These are phyloP conservation scores for Aromia moschata DNA, from an alignment of 2,888 invertebrate genomes.

Conservation along the genomic window DNA sequence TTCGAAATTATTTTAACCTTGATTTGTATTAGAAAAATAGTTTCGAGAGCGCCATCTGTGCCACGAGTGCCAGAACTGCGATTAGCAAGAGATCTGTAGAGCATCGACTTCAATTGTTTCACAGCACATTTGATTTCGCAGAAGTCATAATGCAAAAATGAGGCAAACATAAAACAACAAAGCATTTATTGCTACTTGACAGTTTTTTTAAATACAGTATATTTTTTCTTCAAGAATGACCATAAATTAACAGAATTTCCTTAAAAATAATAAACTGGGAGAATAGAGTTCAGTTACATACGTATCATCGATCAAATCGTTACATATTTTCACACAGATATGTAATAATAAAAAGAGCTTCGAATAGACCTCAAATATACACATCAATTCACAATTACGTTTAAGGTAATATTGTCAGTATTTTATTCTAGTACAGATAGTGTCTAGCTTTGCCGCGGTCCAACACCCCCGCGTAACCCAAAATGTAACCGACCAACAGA, in stretches of 20 bases:
- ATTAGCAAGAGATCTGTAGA: no score
- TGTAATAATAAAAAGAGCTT: constrained; percentile 20
- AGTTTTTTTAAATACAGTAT: constrained; percentile 9
- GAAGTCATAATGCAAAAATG: background rate
- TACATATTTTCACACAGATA: constrained; percentile 29
- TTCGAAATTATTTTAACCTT: no score
- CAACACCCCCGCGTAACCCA: background rate
- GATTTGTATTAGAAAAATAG: no score
- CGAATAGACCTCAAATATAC: constrained; percentile 13
- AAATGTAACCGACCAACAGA: no score
- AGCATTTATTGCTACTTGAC: constrained; percentile 29
- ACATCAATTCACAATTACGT: constrained; percentile 20
- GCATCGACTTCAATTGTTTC: no score
- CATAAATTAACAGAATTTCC: background rate
- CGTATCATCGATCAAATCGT: constrained; percentile 2
- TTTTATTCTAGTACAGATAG: constrained; percentile 26
- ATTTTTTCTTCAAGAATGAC: background rate
- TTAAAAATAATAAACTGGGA: background rate
- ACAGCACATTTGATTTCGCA: background rate
- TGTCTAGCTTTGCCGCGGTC: constrained; percentile 1
- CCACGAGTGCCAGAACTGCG: no score
- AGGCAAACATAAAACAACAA: constrained; percentile 26
- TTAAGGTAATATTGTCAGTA: constrained; percentile 36
- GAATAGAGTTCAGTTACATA: constrained; percentile 1
- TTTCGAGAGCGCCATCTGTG: no score